Evolutionary conservation across 37 sponge, comb jelly and placozoan genomes (phyloP), one percentile per base, ranked within the genome.

Genomic region (Bolinopsis microptera): DNA sequence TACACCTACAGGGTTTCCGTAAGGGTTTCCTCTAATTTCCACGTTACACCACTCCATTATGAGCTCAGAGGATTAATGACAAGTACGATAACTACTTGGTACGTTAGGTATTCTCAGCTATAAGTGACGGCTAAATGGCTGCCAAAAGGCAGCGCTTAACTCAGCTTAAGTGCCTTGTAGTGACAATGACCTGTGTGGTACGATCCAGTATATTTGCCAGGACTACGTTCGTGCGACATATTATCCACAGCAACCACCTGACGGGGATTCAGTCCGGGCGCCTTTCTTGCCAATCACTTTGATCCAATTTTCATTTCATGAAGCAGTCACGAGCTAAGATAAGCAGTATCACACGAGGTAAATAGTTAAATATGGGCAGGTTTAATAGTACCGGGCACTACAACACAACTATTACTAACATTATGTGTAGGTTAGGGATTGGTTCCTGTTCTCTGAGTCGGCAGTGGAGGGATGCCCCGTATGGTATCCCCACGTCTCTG

Each of bases 391-490:
- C n/a, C n/a, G n/a, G n/a, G n/a, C n/a, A n/a, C n/a, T n/a, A n/a
- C n/a, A n/a, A n/a, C n/a, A n/a, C n/a, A n/a, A n/a, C n/a, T n/a
- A n/a, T n/a, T n/a, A 86, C 90, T 40, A 9, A 39, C 90, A n/a
- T 39, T 1, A 86, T 86, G 26, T 86, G 90, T 18, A 86, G 90
- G 61, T 86, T 86, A 18, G 90, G 90, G 1, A 86, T 86, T 16
- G 90, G 90, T 0, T 86, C 90, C 61, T 86, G 90, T 25, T 86
- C 90, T 38, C 35, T 39, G 0, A 86, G 90, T 27, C 26, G 13
- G 31, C 90, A 86, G 90, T 86, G 90, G n/a, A 86, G 8, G 61
- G 90, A 33, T 5, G 90, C 32, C 3, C 90, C 90, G 61, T 86
- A 86, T 3, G 90, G 90, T 16, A 86, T 86, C 24, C 90, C 90